Evolutionary conservation across 2,113 vertebrate genomes (phyloP).

Genomic region (Illadopsis cleaveri): DNA sequence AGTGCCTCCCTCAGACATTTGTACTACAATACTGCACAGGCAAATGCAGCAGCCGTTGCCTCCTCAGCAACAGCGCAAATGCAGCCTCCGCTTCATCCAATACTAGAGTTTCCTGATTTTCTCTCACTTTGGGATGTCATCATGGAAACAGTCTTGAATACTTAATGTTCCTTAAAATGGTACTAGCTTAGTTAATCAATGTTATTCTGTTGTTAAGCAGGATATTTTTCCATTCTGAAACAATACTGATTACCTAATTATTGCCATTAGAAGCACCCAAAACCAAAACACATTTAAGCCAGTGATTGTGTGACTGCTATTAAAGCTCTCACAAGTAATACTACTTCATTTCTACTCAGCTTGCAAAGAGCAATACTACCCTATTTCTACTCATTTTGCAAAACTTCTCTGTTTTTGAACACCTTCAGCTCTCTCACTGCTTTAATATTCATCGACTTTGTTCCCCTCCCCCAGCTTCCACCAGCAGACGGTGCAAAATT

Average conservation of each 20-base stretch:
- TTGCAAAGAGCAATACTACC: not conserved
- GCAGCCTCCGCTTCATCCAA: not conserved
- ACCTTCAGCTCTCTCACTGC: not conserved
- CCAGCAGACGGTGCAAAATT: not conserved
- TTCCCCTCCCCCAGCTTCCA: not conserved
- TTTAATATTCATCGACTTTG: not conserved
- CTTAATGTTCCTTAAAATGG: slow-evolving; percentile 52
- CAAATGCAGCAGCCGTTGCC: not conserved
- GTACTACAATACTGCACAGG: not conserved
- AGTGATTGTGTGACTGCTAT: not conserved
- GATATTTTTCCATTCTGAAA: slow-evolving; percentile 58
- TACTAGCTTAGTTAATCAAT: slow-evolving; percentile 48
- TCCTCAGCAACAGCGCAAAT: not conserved
- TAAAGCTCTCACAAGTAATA: not conserved
- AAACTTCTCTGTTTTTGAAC: not conserved
- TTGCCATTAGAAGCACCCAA: slow-evolving; percentile 43
- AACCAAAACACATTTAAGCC: slow-evolving; percentile 1
- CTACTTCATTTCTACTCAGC: not conserved
- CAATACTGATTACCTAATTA: slow-evolving; percentile 58
- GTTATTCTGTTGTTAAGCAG: slow-evolving; percentile 49
- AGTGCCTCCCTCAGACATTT: not conserved
- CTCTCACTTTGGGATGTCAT: slow-evolving; percentile 9
- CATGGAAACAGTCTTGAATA: slow-evolving; percentile 31
- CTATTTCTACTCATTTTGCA: not conserved
- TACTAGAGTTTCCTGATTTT: not conserved